Percentiles rank a stretch among this genome's conserved stretches.
These are phyloP conservation scores for Crioceris asparagi DNA, from an alignment of 2,888 invertebrate species.

Conservation along the genomic window DNA sequence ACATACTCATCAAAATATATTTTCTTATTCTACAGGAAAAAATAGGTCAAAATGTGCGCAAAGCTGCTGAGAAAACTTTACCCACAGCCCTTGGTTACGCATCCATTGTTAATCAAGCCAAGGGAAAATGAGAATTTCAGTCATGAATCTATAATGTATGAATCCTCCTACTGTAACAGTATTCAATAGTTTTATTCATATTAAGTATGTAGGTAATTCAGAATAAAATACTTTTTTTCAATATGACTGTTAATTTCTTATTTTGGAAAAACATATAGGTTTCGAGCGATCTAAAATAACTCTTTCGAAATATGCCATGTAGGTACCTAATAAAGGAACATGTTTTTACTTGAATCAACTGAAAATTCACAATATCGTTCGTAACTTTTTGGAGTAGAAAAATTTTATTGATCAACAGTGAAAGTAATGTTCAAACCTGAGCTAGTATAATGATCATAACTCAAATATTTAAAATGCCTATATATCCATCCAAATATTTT, in stretches of 20 bases:
- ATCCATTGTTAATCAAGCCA: constrained; percentile 12
- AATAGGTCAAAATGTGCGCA: constrained; percentile 13
- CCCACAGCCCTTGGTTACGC: constrained; percentile 13
- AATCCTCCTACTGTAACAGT: too few relatives aligned
- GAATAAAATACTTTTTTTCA: neutral
- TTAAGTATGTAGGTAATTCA: neutral
- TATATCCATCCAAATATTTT: too few relatives aligned
- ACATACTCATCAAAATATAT: neutral
- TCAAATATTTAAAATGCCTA: too few relatives aligned
- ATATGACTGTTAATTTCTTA: neutral
- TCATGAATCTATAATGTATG: neutral
- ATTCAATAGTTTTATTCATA: too few relatives aligned
- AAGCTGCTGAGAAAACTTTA: constrained; percentile 13
- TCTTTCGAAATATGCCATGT: too few relatives aligned
- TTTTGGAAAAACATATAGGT: neutral
- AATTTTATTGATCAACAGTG: too few relatives aligned
- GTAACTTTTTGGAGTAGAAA: too few relatives aligned
- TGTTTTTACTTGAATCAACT: too few relatives aligned
- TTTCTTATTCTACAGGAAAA: constrained; percentile 13
- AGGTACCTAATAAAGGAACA: too few relatives aligned
- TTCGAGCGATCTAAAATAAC: neutral
- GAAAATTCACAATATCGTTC: too few relatives aligned
- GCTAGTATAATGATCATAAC: too few relatives aligned
- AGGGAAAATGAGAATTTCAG: neutral
- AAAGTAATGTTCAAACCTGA: too few relatives aligned